Base-by-base conservation (phyloP, 2,888 invertebrate genomes). In the Diarsia brunnea region DNA sequence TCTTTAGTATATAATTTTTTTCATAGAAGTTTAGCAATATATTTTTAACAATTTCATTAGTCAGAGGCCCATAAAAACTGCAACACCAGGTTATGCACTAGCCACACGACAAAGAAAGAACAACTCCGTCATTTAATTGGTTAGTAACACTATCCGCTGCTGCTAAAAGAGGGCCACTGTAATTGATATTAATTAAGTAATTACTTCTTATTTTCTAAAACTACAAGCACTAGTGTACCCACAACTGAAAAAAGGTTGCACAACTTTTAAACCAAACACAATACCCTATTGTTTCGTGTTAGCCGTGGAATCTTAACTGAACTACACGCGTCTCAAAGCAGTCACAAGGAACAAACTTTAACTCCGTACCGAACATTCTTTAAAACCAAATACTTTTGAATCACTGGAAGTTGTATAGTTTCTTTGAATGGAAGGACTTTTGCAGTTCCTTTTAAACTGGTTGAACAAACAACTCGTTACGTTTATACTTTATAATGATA, bases 341-440 rank as follows among this genome's bases (percentile, higher is more conserved):
- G 67, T 79, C 69, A 49, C 81, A 84, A 84, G 74, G 58, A 84
- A 66, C 58, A 51, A 84, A 70, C 73, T 73, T 67, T 38, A 49
- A 16, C 61, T 69, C 24, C 11, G 19, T 12, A 73, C 65, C n/a
- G 14, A 63, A 63, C 63, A 58, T 81, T 69, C 66, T 55, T 67
- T 69, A 47, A 84, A 80, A 84, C 64, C n/a, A 79, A 69, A 60
- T 71, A 61, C 69, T 84, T 73, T 73, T 63, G 31, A 73, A 65
- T 51, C 60, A 60, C 31, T 45, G 53, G 3, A 43, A 65, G 49
- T 53, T 72, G 72, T 60, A 69, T 53, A 43, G 24, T 79, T 84
- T 60, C 60, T 51, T 66, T 61, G 24, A 71, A 79, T 55, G 19
- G 5, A 79, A 64, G 14, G 45, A 66, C 21, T 27, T 65, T 38